Percentiles rank a stretch among this genome's conserved stretches.
phyloP scores from a whole-genome alignment of 2,888 invertebrate genomes.

The Calliopum simillimum region DNA sequence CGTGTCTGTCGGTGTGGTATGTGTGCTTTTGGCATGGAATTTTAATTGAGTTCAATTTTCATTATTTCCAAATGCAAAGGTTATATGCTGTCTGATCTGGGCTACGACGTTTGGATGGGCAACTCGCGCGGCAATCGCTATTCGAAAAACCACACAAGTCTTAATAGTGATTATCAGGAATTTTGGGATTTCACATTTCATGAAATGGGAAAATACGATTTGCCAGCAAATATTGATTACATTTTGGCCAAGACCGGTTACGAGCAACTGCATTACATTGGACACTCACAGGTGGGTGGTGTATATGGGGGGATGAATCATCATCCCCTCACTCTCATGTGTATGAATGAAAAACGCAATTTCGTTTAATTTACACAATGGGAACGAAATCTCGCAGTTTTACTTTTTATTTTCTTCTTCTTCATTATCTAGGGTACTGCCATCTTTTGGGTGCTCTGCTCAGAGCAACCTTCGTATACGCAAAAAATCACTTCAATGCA shows the following conservation, averaged over 20 bases:
- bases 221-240: constrained; percentile 86
- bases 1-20: not conserved
- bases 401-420: constrained; percentile 1
- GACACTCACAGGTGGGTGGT: constrained; percentile 76
- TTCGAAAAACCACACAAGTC: constrained; percentile 64
- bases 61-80: constrained; percentile 56
- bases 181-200: constrained; percentile 79
- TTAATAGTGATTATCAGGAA: constrained; percentile 63
- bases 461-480: constrained; percentile 70
- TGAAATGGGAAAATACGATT: constrained; percentile 80
- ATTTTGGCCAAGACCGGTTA: constrained; percentile 72
- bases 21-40: not conserved
- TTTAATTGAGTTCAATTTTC: constrained; percentile 22
- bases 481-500: constrained; percentile 70
- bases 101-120: constrained; percentile 68
- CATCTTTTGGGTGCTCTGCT: constrained; percentile 70
- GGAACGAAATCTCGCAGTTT: not conserved
- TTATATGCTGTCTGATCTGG: constrained; percentile 64
- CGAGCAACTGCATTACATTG: constrained; percentile 78
- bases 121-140: constrained; percentile 67
- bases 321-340: too few relatives aligned
- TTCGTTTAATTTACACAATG: not conserved
- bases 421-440: constrained; percentile 70
- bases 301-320: not conserved
- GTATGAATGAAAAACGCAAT: too few relatives aligned